Evolutionary conservation across 2,888 invertebrate species (phyloP).

Genomic region (Aphelenchoides bicaudatus): DNA sequence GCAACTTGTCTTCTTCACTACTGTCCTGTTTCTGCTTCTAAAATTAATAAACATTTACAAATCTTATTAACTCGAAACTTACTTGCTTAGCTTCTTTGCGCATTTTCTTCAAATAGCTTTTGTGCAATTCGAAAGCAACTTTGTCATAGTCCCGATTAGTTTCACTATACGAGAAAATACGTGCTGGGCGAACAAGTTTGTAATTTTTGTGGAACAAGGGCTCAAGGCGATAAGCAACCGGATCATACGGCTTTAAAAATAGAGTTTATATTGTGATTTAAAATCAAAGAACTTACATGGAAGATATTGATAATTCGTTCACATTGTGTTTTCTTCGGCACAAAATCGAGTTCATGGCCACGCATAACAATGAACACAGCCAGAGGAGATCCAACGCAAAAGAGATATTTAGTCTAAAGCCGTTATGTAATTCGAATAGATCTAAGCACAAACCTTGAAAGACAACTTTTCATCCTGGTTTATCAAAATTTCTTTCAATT

Average conservation of each 20-base stretch:
- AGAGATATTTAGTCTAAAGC: conserved; percentile 52
- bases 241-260: conserved; percentile 42
- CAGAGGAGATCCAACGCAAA: conserved; percentile 57
- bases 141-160: conserved; percentile 38
- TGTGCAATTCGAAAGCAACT: conserved; percentile 48
- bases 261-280: too few species aligned
- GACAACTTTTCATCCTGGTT: conserved; percentile 43
- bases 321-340: conserved; percentile 35
- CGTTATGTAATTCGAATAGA: too few species aligned
- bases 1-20: conserved; percentile 14
- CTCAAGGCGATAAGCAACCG: conserved; percentile 57
- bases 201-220: conserved; percentile 56
- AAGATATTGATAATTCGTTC: conserved; percentile 57
- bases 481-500: conserved; percentile 43
- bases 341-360: conserved; percentile 35
- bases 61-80: conserved; percentile 10
- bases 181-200: conserved; percentile 53
- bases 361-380: conserved; percentile 58
- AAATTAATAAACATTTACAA: conserved; percentile 22
- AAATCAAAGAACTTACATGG: too few species aligned
- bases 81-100: conserved; percentile 41
- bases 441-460: too few species aligned
- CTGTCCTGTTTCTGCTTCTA: conserved; percentile 24
- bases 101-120: conserved; percentile 48
- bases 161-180: conserved; percentile 42